Percentiles rank a stretch among this genome's conserved stretches.
Evolutionary conservation across 2,888 invertebrate species (phyloP).

Genomic region (Drosophila affinis): DNA sequence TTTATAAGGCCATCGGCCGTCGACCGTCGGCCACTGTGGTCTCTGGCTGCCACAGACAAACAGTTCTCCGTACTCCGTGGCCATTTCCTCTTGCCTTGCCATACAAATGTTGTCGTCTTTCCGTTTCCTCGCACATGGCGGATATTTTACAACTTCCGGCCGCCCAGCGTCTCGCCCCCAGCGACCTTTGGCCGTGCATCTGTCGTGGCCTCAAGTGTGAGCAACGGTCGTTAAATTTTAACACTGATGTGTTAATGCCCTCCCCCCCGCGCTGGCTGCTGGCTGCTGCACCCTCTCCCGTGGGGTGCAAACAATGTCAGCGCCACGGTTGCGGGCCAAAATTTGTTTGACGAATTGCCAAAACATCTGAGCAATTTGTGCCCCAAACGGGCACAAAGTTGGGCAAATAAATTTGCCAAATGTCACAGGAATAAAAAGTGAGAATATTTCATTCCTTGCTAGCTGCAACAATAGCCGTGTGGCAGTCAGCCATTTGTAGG

Average conservation of each 20-base stretch:
- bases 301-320: constrained; percentile 16
- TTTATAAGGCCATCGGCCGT: constrained; percentile 52
- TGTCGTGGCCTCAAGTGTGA: constrained; percentile 1
- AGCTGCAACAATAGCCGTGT: constrained; percentile 35
- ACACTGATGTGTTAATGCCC: constrained; percentile 76
- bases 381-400: constrained; percentile 37
- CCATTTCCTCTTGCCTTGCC: constrained; percentile 5
- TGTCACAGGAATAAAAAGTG: constrained; percentile 59
- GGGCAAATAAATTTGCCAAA: constrained; percentile 69
- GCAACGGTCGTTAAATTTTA: constrained; percentile 71
- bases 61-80: constrained; percentile 30
- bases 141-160: constrained; percentile 75
- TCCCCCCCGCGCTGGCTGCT: constrained; percentile 3
- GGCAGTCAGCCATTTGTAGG: constrained; percentile 48
- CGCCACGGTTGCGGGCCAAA: constrained; percentile 21
- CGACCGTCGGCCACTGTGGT: constrained; percentile 14
- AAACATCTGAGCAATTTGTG: constrained; percentile 75
- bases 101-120: constrained; percentile 41
- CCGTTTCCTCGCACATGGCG: constrained; percentile 60
- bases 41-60: constrained; percentile 8
- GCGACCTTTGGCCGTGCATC: constrained; percentile 15
- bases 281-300: background rate
- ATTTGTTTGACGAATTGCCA: constrained; percentile 74
- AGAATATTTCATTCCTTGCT: constrained; percentile 35
- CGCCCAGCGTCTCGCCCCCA: constrained; percentile 4